These are phyloP conservation scores for Morone saxatilis DNA, from an alignment of 2,113 vertebrate species.

Conservation along the genomic window DNA sequence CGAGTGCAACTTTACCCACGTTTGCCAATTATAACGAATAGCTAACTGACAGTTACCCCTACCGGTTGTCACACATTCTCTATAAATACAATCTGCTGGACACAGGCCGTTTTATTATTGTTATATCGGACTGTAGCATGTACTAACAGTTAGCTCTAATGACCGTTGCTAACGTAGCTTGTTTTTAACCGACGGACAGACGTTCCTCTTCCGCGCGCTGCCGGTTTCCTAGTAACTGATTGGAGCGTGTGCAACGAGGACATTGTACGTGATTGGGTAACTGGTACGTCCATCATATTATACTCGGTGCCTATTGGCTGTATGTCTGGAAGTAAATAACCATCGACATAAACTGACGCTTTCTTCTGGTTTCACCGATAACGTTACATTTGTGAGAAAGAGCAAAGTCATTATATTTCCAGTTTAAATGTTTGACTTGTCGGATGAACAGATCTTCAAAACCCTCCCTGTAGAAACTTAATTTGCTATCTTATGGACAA, in stretches of 20 bases:
- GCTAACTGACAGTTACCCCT: no score
- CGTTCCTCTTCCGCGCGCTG: constrained; percentile 89
- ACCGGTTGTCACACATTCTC: not conserved
- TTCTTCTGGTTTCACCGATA: constrained; percentile 23
- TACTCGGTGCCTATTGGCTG: constrained; percentile 60
- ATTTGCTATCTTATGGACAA: not conserved
- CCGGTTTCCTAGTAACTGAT: constrained; percentile 57
- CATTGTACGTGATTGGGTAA: constrained; percentile 57
- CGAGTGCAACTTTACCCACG: not conserved
- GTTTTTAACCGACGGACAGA: constrained; percentile 55
- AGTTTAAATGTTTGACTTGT: not conserved
- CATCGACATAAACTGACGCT: not conserved
- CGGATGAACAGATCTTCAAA: not conserved
- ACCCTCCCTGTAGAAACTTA: fast-evolving
- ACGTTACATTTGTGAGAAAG: not conserved
- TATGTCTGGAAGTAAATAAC: constrained; percentile 16
- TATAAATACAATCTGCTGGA: not conserved
- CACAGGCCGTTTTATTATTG: not conserved
- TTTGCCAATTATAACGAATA: not conserved
- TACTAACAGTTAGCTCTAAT: constrained; percentile 12
- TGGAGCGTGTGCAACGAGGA: constrained; percentile 51
- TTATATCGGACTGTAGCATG: fast-evolving
- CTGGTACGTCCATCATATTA: constrained; percentile 55
- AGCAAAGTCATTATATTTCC: not conserved
- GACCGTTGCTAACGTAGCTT: constrained; percentile 63